phyloP scores from a whole-genome alignment of 2,888 invertebrate genomes.

The Ennomos fuscantarius region DNA sequence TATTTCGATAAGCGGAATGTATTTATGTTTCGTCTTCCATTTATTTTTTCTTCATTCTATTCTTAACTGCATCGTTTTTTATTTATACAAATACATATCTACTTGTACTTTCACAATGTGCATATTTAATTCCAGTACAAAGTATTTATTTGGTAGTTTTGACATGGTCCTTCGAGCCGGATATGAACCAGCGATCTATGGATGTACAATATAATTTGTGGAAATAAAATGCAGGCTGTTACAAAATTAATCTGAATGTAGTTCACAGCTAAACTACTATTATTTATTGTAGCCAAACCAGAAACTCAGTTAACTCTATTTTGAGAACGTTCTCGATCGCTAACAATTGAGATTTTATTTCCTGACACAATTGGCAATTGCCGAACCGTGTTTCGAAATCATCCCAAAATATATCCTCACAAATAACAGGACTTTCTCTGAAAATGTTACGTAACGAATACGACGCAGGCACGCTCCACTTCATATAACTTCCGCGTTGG shows the following conservation, averaged over 20 bases:
- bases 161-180: too few relatives aligned
- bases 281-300: neutral
- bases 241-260: neutral
- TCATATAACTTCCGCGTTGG: conserved; percentile 57
- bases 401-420: conserved; percentile 30
- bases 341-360: conserved; percentile 43
- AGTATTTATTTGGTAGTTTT: too few relatives aligned
- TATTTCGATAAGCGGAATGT: conserved; percentile 22
- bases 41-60: neutral
- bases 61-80: neutral
- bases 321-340: conserved; percentile 33
- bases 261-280: neutral
- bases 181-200: too few relatives aligned
- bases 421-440: conserved; percentile 48
- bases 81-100: neutral
- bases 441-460: too few relatives aligned
- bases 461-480: conserved; percentile 49
- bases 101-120: neutral
- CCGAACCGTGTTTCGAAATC: conserved; percentile 45
- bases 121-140: too few relatives aligned
- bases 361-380: conserved; percentile 63
- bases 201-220: too few relatives aligned
- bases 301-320: conserved; percentile 20
- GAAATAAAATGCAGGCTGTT: neutral
- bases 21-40: neutral